These are phyloP conservation scores for Acomys russatus DNA, from an alignment of 2,797 vertebrate species.

Conservation along the genomic window DNA sequence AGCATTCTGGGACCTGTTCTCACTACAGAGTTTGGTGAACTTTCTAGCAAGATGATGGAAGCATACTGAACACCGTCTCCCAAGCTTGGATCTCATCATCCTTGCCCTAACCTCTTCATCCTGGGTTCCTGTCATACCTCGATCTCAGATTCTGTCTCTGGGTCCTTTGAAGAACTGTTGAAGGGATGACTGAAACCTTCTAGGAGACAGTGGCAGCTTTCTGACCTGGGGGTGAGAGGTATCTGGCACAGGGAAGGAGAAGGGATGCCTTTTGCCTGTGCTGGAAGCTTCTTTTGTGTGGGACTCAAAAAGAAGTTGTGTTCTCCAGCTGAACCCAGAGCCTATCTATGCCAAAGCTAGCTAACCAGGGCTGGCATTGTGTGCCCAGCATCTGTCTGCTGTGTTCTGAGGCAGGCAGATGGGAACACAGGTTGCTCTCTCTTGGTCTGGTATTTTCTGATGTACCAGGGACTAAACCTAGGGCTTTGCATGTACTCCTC, in stretches of 20 bases:
- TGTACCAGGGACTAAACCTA: background rate
- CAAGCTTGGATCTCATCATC: background rate
- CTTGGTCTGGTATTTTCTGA: background rate
- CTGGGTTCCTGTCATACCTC: background rate
- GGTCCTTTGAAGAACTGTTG: background rate
- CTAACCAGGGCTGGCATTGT: background rate
- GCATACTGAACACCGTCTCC: background rate
- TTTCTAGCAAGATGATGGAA: background rate
- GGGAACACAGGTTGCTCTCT: background rate
- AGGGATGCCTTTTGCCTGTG: background rate
- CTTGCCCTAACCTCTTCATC: background rate
- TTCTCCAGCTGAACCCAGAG: background rate
- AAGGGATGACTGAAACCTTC: background rate
- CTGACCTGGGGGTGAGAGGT: background rate
- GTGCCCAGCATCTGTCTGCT: background rate
- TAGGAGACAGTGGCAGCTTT: background rate
- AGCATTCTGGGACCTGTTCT: background rate
- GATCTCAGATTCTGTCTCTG: background rate
- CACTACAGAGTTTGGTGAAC: background rate
- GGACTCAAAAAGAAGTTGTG: background rate
- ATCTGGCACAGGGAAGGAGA: background rate
- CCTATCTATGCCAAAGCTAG: background rate
- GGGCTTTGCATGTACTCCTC: background rate
- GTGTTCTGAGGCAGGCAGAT: background rate
- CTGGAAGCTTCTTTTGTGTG: conserved; percentile 5